Percentiles rank a stretch among this genome's conserved stretches.
Conservation (phyloP, 2,888 invertebrate species). For the Sphaerophoria rueppellii region DNA sequence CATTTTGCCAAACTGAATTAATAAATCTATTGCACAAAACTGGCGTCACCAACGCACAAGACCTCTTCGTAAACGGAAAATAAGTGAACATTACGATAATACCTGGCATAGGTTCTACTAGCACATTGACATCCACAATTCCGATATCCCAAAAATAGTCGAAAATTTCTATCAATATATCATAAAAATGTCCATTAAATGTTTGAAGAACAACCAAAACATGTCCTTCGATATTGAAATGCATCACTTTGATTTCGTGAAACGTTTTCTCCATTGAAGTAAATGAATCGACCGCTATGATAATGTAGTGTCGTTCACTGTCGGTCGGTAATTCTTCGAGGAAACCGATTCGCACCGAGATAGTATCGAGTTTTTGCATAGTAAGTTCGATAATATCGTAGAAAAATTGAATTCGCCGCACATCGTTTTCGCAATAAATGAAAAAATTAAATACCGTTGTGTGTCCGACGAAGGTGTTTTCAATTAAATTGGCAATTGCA, state of each 20-base stretch:
- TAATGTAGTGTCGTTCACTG: conserved; percentile 72
- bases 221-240: conserved; percentile 72
- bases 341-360: conserved; percentile 69
- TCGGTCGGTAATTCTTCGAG: conserved; percentile 58
- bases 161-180: conserved; percentile 71
- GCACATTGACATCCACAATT: conserved; percentile 72
- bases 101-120: conserved; percentile 73
- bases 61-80: conserved; percentile 75
- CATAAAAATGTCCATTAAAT: conserved; percentile 71
- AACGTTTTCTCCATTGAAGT: conserved; percentile 61
- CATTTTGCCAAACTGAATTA: conserved; percentile 67
- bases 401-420: conserved; percentile 60
- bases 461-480: neutral
- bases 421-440: conserved; percentile 27
- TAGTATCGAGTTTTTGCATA: conserved; percentile 36
- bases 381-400: conserved; percentile 69
- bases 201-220: conserved; percentile 74
- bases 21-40: conserved; percentile 75
- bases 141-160: conserved; percentile 67
- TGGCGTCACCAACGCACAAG: conserved; percentile 74
- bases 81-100: conserved; percentile 76
- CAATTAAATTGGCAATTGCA: conserved; percentile 26
- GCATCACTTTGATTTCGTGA: conserved; percentile 44
- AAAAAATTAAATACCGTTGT: conserved; percentile 29
- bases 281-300: conserved; percentile 75